Evolutionary conservation across 2,113 vertebrate genomes (phyloP).

Genomic region (Embiotoca jacksoni): DNA sequence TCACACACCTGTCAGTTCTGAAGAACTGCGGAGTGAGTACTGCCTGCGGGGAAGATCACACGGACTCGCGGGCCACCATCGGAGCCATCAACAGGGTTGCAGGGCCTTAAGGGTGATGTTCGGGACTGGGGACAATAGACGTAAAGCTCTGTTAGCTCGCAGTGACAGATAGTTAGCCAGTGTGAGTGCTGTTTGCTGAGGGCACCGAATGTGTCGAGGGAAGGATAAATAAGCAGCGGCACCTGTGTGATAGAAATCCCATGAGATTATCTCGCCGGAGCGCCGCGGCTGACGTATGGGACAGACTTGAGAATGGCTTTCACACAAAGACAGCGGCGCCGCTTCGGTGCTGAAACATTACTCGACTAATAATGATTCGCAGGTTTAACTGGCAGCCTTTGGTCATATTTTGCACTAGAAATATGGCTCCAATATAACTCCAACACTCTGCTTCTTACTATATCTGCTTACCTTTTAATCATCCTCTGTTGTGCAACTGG

Average conservation of each 20-base stretch:
- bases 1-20: constrained; percentile 64
- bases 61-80: constrained; percentile 31
- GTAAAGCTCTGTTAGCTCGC: constrained; percentile 38
- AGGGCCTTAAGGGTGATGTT: constrained; percentile 3
- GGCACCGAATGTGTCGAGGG: constrained; percentile 31
- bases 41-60: constrained; percentile 64
- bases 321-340: neutral
- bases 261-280: constrained; percentile 26
- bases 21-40: constrained; percentile 45
- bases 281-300: constrained; percentile 4
- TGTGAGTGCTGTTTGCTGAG: constrained; percentile 33
- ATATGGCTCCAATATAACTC: constrained; percentile 16
- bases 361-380: neutral
- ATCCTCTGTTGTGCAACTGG: neutral
- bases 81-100: constrained; percentile 14
- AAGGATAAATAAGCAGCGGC: constrained; percentile 48
- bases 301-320: constrained; percentile 45
- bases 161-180: constrained; percentile 51
- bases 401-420: neutral
- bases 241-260: constrained; percentile 42
- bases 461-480: constrained; percentile 18
- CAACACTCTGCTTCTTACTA: neutral
- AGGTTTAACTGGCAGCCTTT: constrained; percentile 3
- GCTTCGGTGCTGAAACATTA: constrained; percentile 6
- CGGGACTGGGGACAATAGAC: constrained; percentile 6